Conservation (phyloP, 2,113 vertebrate genomes). For the Girardinichthys multiradiatus region DNA sequence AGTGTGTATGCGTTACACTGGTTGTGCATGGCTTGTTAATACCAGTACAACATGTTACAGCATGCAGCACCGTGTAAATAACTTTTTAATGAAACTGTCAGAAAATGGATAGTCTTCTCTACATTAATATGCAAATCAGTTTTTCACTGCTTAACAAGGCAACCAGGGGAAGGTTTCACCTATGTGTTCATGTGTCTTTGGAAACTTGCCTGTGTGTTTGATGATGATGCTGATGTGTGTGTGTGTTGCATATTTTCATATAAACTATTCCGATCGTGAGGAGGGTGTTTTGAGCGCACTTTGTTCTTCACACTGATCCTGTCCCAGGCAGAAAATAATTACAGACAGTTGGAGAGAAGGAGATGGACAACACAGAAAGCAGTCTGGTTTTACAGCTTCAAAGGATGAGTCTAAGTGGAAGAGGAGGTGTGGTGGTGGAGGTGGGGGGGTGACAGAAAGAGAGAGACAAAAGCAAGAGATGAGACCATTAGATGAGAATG, state of each 20-base stretch:
- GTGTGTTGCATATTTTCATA: conserved; percentile 64
- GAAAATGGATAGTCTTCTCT: conserved; percentile 61
- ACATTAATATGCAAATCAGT: conserved; percentile 77
- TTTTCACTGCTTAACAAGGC: conserved; percentile 74
- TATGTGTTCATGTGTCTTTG: conserved; percentile 23
- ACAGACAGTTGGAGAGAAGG: conserved; percentile 72
- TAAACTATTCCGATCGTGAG: conserved; percentile 70
- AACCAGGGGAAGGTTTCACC: conserved; percentile 53
- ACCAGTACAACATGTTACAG: conserved; percentile 46
- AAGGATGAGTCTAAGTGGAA: conserved; percentile 64
- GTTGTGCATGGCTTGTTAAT: conserved; percentile 46
- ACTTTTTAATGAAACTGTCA: conserved; percentile 46
- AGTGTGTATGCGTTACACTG: conserved; percentile 22
- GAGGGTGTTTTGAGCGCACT: conserved; percentile 74
- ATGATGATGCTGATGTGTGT: conserved; percentile 26
- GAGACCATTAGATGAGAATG: conserved; percentile 55
- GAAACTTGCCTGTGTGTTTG: neutral
- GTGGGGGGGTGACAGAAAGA: conserved; percentile 24
- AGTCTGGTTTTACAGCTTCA: conserved; percentile 75
- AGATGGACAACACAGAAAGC: conserved; percentile 72
- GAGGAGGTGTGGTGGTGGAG: conserved; percentile 5
- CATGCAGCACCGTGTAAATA: conserved; percentile 57
- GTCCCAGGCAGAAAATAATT: conserved; percentile 80
- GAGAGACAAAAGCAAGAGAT: conserved; percentile 46
- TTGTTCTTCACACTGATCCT: conserved; percentile 79